Evolutionary conservation across 2,888 invertebrate species (phyloP).

Genomic region (Pristionchus maxplancki): DNA sequence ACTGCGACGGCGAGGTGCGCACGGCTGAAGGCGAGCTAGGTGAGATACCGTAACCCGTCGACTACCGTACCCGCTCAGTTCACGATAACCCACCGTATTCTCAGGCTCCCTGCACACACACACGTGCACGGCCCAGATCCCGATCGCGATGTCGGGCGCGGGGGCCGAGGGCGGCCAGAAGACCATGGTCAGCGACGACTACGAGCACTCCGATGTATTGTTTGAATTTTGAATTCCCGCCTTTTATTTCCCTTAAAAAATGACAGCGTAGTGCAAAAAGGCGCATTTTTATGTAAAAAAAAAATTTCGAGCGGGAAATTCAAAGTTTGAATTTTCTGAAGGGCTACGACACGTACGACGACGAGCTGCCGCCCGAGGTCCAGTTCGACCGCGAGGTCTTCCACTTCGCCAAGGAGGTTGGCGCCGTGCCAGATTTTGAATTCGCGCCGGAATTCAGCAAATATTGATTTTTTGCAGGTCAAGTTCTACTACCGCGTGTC

Average conservation of each 20-base stretch:
- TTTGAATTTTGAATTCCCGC: background rate
- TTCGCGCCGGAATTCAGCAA: background rate
- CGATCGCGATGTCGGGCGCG: conserved; percentile 31
- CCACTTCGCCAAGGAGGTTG: conserved; percentile 37
- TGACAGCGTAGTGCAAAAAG: background rate
- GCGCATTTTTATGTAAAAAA: background rate
- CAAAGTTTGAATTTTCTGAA: conserved; percentile 45
- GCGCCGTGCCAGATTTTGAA: background rate
- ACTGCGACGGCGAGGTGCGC: conserved; percentile 67
- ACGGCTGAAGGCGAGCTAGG: conserved; percentile 51
- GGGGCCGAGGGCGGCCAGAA: conserved; percentile 52
- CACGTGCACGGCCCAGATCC: conserved; percentile 36
- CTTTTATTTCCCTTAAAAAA: too few relatives aligned
- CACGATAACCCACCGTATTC: background rate
- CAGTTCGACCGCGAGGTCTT: conserved; percentile 71
- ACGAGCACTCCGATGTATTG: conserved; percentile 65
- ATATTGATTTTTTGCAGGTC: conserved; percentile 39
- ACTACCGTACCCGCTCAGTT: background rate
- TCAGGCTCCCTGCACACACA: conserved; percentile 31
- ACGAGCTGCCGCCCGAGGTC: conserved; percentile 72
- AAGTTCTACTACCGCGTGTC: conserved; percentile 46
- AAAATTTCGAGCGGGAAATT: background rate
- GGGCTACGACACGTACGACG: conserved; percentile 71
- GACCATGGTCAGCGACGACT: conserved; percentile 53
- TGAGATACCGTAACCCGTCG: background rate